phyloP scores from a whole-genome alignment of 2,113 vertebrate genomes.

The Furnarius figulus region DNA sequence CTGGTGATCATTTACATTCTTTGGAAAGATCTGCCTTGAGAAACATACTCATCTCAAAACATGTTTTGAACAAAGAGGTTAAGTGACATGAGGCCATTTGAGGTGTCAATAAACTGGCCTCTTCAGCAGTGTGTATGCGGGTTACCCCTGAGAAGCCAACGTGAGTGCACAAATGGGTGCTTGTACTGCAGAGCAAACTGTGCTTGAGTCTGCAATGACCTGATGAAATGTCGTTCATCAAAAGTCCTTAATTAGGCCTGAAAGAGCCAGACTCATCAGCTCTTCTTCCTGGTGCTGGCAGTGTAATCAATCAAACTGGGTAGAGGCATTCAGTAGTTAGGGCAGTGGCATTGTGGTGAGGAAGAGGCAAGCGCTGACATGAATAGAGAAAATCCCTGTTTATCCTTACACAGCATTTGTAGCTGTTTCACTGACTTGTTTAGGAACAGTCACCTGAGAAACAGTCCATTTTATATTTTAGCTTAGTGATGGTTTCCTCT shows the following conservation, averaged over 20 bases:
- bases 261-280: neutral
- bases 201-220: rapidly evolving
- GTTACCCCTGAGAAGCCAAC: neutral
- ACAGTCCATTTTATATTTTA: neutral
- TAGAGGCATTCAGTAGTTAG: neutral
- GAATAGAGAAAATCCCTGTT: neutral
- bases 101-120: neutral
- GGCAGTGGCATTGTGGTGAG: neutral
- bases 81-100: neutral
- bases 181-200: neutral
- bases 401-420: neutral
- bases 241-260: neutral
- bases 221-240: neutral
- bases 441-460: neutral
- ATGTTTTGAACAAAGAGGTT: neutral
- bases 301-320: neutral
- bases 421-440: neutral
- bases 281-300: neutral
- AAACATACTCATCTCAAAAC: neutral
- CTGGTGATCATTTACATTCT: neutral
- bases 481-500: neutral
- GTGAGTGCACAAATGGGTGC: neutral
- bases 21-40: neutral
- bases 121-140: neutral
- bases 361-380: neutral